Evolutionary conservation across 1,140 invertebrate species (phyloP), one percentile per base, ranked within the genome.

Genomic region (Megalonaias nervosa): DNA sequence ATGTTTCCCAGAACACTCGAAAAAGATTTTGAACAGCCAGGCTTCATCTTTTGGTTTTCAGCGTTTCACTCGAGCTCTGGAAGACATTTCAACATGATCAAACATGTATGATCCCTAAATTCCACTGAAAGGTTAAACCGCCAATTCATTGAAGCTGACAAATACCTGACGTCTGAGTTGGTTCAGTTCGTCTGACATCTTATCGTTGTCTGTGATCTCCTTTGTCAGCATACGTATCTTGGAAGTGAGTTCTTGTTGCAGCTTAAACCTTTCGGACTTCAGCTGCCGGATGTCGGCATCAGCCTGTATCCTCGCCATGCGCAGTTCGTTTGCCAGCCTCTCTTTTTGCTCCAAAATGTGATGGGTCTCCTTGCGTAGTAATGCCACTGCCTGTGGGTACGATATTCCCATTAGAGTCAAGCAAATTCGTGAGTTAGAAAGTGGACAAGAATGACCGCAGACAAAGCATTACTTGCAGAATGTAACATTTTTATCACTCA

Each of bases 321-420:
- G 71, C 17, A 85, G 71, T 15, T 88, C 85, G 70, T 81, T 77
- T 11, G 72, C 67, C n/a, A 88, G 73, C n/a, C 81, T 81, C 68
- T 87, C 87, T 31, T 86, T 85, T 67, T 85, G 77, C 56, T 83
- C 81, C 64, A 86, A 77, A 58, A 84, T 83, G 38, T 71, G 71
- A 65, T 87, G 80, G 1, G 84, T 77, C 55, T 87, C 85, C 23
- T 74, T 74, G 64, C 85, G 83, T 3, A 89, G 57, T 15, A 75
- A 69, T 23, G 82, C 80, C 21, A 85, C 73, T 1, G 77, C 76
- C 56, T 78, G 70, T 48, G 38, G 38, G 38, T 48, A 48, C 11
- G 38, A 48, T 48, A 48, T 6, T 48, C 38, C 38, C 5, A 48
- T 48, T 48, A 48, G 38, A 48, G 6, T 48, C 38, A 48, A 48